phyloP scores from a whole-genome alignment of 1,140 invertebrate species.

The Bombyx mori region DNA sequence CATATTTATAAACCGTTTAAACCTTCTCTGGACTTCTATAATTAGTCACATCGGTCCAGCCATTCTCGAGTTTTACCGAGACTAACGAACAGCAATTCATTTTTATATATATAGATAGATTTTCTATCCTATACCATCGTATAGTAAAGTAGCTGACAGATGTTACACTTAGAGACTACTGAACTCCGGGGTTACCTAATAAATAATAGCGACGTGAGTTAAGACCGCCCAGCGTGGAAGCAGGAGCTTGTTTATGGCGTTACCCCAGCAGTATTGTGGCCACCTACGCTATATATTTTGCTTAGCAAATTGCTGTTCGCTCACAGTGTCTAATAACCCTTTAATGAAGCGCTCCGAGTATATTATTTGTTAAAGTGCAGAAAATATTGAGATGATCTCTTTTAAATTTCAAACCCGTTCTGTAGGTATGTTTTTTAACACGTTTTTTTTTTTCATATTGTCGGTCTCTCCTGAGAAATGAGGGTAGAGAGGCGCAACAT shows the following conservation, averaged over 20 bases:
- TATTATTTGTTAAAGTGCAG: conserved; percentile 1
- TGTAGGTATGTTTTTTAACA: conserved; percentile 2
- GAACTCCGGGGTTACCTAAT: conserved; percentile 44
- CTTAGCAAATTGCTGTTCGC: conserved; percentile 63
- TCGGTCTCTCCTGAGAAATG: too few species aligned
- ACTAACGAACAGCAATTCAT: too few species aligned
- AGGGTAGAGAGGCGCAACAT: too few species aligned
- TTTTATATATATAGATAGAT: too few species aligned
- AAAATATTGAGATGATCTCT: conserved; percentile 6
- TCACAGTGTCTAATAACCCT: conserved; percentile 58
- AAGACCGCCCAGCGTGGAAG: conserved; percentile 60
- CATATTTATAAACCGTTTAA: too few species aligned
- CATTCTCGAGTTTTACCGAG: too few species aligned
- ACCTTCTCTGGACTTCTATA: too few species aligned
- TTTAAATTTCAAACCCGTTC: too few species aligned
- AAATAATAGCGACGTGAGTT: conserved; percentile 63
- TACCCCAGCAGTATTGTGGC: conserved; percentile 45
- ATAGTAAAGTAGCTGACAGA: conserved; percentile 23
- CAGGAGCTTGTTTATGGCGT: conserved; percentile 46
- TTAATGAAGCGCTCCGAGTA: conserved; percentile 40
- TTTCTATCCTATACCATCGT: too few species aligned
- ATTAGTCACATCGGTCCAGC: too few species aligned
- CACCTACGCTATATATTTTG: conserved; percentile 62
- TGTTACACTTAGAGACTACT: conserved; percentile 42
- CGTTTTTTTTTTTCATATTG: too few species aligned